Percentiles rank a stretch among this genome's conserved stretches.
Conservation (phyloP, 2,113 vertebrate genomes). For the Otis tarda region DNA sequence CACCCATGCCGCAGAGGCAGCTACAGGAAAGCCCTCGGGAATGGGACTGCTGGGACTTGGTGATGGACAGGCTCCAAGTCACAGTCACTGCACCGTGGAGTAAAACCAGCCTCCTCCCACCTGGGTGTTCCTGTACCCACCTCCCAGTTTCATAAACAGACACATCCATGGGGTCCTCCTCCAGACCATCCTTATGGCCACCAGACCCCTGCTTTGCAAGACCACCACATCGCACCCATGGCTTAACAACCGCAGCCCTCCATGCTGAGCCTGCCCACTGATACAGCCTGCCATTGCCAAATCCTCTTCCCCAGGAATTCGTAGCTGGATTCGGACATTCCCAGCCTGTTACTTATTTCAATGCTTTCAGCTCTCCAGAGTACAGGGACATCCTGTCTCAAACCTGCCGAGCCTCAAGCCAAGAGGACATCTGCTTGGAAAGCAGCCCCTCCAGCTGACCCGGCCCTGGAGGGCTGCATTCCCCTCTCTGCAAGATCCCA, state of each 20-base stretch:
- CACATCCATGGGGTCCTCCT: neutral
- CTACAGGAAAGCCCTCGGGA: neutral
- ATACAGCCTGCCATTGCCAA: constrained; percentile 22
- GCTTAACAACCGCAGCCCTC: neutral
- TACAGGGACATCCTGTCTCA: constrained; percentile 51
- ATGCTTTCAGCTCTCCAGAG: neutral
- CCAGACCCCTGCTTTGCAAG: neutral
- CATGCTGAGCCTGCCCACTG: neutral
- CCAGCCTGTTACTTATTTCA: constrained; percentile 50
- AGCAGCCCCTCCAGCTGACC: neutral
- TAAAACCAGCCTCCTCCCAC: neutral
- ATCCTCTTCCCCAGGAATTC: constrained; percentile 38
- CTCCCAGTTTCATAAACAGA: neutral
- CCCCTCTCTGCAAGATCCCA: constrained; percentile 17
- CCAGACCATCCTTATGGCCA: neutral
- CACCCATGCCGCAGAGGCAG: neutral
- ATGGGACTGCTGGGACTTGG: neutral
- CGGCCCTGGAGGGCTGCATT: neutral
- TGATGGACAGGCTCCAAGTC: neutral
- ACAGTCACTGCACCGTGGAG: neutral
- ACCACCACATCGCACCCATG: neutral
- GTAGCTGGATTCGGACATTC: constrained; percentile 38
- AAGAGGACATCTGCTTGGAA: constrained; percentile 57
- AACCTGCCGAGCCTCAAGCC: constrained; percentile 2
- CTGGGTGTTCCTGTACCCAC: neutral